These are phyloP conservation scores for Sebastes diaconus DNA, from an alignment of 2,797 vertebrate genomes.

Conservation along the genomic window DNA sequence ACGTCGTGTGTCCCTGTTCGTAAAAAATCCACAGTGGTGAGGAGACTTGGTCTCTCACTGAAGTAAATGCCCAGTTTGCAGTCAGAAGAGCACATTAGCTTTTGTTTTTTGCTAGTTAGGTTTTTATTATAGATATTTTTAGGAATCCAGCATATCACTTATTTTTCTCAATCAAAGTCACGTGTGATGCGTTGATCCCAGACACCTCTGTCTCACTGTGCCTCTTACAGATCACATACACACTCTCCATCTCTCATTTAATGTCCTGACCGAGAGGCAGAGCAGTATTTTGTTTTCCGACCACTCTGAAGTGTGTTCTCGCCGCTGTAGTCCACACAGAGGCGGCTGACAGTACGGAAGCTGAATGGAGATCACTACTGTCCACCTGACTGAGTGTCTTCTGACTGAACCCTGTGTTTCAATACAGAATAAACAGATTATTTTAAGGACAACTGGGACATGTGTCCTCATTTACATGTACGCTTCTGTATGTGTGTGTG, in stretches of 20 bases:
- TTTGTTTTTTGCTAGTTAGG: conserved; percentile 66
- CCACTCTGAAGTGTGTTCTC: conserved; percentile 21
- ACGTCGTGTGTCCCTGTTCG: conserved; percentile 45
- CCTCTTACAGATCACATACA: conserved; percentile 29
- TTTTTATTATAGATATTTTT: conserved; percentile 75
- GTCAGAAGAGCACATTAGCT: conserved; percentile 47
- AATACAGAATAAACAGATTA: conserved; percentile 84
- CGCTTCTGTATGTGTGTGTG: neutral
- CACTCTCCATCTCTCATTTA: conserved; percentile 36
- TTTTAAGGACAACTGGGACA: conserved; percentile 76
- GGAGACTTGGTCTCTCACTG: conserved; percentile 19
- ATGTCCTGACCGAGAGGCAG: conserved; percentile 35
- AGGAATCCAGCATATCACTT: conserved; percentile 62
- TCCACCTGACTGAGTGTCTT: conserved; percentile 69
- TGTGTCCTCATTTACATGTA: conserved; percentile 22
- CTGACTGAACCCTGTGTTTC: conserved; percentile 81
- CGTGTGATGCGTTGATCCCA: conserved; percentile 50
- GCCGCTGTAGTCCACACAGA: conserved; percentile 1
- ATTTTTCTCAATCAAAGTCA: conserved; percentile 59
- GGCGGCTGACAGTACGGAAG: conserved; percentile 27
- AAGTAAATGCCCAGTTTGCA: conserved; percentile 56
- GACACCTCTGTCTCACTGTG: conserved; percentile 41
- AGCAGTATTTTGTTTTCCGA: conserved; percentile 31
- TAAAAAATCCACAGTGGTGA: conserved; percentile 8
- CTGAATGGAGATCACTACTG: conserved; percentile 58